Percentiles rank a stretch among this genome's conserved stretches.
Evolutionary conservation across 1,140 invertebrate species (phyloP).

Genomic region (Phortica variegata): DNA sequence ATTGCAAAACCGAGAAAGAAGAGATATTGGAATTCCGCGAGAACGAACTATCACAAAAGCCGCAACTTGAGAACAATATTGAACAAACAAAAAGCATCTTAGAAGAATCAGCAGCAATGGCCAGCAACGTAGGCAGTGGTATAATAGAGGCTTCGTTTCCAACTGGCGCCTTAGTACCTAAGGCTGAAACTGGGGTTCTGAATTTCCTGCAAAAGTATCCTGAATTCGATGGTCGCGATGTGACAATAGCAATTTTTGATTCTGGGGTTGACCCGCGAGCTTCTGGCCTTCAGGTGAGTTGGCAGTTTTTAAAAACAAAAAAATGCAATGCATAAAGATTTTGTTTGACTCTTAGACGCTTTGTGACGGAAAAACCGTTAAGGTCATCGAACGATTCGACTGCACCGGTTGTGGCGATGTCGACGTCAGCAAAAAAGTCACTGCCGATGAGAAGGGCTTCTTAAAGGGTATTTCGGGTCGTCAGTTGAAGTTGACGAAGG

Average conservation of each 20-base stretch:
- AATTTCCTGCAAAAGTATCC: slow-evolving; percentile 90
- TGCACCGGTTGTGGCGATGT: slow-evolving; percentile 95
- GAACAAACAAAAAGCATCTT: slow-evolving; percentile 13
- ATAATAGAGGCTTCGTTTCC: slow-evolving; percentile 77
- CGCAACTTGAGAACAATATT: slow-evolving; percentile 8
- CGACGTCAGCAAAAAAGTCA: slow-evolving; percentile 81
- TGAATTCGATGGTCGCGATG: slow-evolving; percentile 87
- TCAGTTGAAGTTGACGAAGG: slow-evolving; percentile 66
- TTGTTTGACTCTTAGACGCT: slow-evolving; percentile 64
- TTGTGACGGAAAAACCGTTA: slow-evolving; percentile 70
- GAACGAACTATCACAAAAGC: slow-evolving; percentile 2
- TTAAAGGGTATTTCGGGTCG: slow-evolving; percentile 86
- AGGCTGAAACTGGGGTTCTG: slow-evolving; percentile 90
- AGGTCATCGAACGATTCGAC: slow-evolving; percentile 94
- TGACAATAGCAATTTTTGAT: slow-evolving; percentile 93
- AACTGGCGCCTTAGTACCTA: slow-evolving; percentile 81
- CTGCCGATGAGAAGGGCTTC: slow-evolving; percentile 68
- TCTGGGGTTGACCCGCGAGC: slow-evolving; percentile 97
- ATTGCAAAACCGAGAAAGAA: neutral
- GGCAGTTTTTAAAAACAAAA: slow-evolving; percentile 7
- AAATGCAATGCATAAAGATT: neutral
- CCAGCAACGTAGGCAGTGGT: slow-evolving; percentile 52
- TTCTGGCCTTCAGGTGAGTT: slow-evolving; percentile 83
- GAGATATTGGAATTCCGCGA: slow-evolving; percentile 8
- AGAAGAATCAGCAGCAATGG: slow-evolving; percentile 25